These are phyloP conservation scores for Micoletzkya japonica DNA, from an alignment of 2,888 invertebrate species.

Conservation along the genomic window DNA sequence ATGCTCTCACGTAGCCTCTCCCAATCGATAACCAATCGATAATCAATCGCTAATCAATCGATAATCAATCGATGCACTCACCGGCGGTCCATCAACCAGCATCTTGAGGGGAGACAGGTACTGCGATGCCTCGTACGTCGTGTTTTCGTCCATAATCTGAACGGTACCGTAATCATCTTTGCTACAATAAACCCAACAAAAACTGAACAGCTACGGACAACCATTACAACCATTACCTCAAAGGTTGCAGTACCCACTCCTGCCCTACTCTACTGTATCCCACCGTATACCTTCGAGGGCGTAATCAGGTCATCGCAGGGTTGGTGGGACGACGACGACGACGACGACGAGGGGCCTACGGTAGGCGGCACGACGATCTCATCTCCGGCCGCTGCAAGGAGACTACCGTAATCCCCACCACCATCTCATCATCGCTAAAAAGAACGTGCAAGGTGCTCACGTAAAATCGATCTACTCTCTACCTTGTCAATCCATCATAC, in stretches of 20 bases:
- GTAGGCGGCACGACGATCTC: neutral
- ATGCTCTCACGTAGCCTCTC: too few relatives aligned
- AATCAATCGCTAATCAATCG: too few relatives aligned
- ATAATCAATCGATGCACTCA: neutral
- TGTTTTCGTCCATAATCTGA: slow-evolving; percentile 23
- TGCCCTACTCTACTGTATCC: too few relatives aligned
- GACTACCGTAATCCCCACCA: slow-evolving; percentile 1
- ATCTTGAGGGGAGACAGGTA: slow-evolving; percentile 37
- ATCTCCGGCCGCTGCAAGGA: neutral
- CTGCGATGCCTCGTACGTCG: slow-evolving; percentile 18
- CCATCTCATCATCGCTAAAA: too few relatives aligned
- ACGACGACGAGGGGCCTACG: neutral
- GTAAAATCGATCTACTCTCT: neutral
- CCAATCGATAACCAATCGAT: too few relatives aligned
- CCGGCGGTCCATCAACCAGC: slow-evolving; percentile 32
- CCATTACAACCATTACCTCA: neutral
- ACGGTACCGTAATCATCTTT: too few relatives aligned
- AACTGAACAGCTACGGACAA: slow-evolving; percentile 1
- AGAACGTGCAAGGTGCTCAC: too few relatives aligned
- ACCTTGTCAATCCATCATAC: neutral
- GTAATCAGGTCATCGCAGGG: slow-evolving; percentile 28
- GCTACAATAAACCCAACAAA: too few relatives aligned
- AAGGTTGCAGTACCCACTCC: too few relatives aligned
- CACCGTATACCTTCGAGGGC: slow-evolving; percentile 24
- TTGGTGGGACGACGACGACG: slow-evolving; percentile 1